Conservation (phyloP, 2,113 vertebrate species). For the Thomomys bottae region DNA sequence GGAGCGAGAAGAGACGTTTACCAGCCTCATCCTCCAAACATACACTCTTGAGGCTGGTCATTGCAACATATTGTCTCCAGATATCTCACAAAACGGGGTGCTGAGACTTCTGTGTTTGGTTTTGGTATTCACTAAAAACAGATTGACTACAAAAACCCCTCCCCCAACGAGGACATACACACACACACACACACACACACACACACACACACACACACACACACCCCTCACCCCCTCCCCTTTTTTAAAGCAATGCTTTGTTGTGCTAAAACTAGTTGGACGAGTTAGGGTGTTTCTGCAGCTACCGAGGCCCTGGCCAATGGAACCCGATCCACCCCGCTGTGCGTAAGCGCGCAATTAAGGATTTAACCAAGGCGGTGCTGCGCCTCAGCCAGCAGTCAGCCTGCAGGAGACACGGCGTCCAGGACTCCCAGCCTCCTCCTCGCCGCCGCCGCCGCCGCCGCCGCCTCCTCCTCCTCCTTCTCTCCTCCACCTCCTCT, state of each 20-base stretch:
- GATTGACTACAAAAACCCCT: constrained; percentile 4
- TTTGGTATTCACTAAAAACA: constrained; percentile 56
- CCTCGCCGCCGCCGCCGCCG: constrained; percentile 62
- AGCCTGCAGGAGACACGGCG: constrained; percentile 82
- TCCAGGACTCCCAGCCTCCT: constrained; percentile 78
- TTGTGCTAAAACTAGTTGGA: constrained; percentile 93
- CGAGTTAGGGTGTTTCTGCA: constrained; percentile 95
- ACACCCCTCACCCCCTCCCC: background rate
- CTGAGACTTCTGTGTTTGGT: constrained; percentile 14
- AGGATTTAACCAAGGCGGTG: constrained; percentile 99
- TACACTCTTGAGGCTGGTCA: background rate
- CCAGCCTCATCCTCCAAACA: constrained; percentile 88
- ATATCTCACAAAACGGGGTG: constrained; percentile 2
- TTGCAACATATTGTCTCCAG: constrained; percentile 56
- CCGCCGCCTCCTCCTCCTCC: background rate
- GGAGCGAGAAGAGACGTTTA: constrained; percentile 93
- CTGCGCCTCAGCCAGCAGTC: constrained; percentile 96
- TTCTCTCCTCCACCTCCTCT: constrained; percentile 58
- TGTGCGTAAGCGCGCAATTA: constrained; percentile 99
- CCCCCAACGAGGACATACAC: constrained; percentile 7
- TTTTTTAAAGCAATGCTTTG: constrained; percentile 84
- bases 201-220: background rate
- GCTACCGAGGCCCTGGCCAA: constrained; percentile 94
- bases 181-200: background rate
- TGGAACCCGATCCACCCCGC: constrained; percentile 99